Percentiles rank a stretch among this genome's conserved stretches.
Conservation (phyloP, 2,113 vertebrate species). For the Scalopus aquaticus region DNA sequence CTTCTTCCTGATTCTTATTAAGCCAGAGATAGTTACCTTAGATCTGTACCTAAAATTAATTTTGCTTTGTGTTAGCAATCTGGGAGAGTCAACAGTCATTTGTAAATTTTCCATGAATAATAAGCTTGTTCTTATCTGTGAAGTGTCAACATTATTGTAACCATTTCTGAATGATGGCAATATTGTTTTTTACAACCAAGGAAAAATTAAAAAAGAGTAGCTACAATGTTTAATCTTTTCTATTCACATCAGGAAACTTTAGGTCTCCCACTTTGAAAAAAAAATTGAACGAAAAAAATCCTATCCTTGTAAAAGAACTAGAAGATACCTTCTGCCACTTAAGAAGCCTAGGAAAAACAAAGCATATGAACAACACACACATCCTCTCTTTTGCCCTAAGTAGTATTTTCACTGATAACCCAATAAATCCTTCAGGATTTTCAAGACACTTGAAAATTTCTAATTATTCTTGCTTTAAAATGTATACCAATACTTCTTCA, state of each 20-base stretch:
- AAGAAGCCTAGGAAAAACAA: not conserved
- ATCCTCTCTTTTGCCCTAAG: not conserved
- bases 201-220: not conserved
- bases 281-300: not conserved
- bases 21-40: conserved; percentile 22
- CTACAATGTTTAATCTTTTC: not conserved
- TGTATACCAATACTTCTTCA: not conserved
- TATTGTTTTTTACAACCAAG: conserved; percentile 37
- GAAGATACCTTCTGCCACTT: not conserved
- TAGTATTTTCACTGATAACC: not conserved
- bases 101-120: conserved; percentile 58
- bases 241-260: not conserved
- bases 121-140: conserved; percentile 17
- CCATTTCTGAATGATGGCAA: conserved; percentile 7
- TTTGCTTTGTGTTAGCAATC: conserved; percentile 54
- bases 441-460: not conserved
- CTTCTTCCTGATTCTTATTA: conserved; percentile 56
- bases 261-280: not conserved
- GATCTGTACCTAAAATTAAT: conserved; percentile 41
- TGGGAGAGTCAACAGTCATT: conserved; percentile 18
- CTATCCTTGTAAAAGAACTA: not conserved
- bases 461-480: not conserved
- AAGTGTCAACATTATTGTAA: conserved; percentile 20
- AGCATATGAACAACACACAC: not conserved
- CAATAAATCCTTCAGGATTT: not conserved